Evolutionary conservation across 2,113 vertebrate genomes (phyloP).

Genomic region (Emydura subglobosa): DNA sequence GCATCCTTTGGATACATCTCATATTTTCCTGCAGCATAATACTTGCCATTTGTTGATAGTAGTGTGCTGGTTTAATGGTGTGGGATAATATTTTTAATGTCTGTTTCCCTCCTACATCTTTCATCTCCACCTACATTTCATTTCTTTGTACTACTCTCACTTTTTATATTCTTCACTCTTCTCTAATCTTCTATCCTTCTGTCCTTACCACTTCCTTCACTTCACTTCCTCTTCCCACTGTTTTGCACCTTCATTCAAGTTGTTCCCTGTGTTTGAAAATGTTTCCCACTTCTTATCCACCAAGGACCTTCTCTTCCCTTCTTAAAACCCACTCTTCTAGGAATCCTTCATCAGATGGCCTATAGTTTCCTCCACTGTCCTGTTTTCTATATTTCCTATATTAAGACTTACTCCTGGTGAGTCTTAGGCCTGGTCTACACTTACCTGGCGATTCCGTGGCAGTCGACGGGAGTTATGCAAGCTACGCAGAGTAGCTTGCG

Average conservation of each 20-base stretch:
- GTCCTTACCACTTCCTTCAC: neutral
- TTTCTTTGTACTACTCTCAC: neutral
- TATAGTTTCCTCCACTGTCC: neutral
- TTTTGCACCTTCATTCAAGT: neutral
- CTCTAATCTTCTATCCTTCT: neutral
- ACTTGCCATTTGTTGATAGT: neutral
- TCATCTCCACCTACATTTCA: neutral
- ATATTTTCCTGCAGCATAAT: neutral
- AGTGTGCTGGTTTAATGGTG: neutral
- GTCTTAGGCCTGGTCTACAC: neutral
- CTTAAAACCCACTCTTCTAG: neutral
- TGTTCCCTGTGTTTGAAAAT: neutral
- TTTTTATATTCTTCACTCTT: neutral
- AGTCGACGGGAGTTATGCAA: too few species aligned
- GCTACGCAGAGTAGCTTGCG: neutral
- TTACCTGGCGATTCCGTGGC: too few species aligned
- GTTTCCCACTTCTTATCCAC: neutral
- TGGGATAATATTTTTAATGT: neutral
- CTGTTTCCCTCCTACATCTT: neutral
- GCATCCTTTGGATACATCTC: neutral
- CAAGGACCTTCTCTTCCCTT: neutral
- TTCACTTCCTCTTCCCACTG: neutral
- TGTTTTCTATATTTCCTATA: neutral
- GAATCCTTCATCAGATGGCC: neutral
- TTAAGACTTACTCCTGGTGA: neutral